Evolutionary conservation across 1,140 invertebrate genomes (phyloP).

Genomic region (Ylistrum balloti): DNA sequence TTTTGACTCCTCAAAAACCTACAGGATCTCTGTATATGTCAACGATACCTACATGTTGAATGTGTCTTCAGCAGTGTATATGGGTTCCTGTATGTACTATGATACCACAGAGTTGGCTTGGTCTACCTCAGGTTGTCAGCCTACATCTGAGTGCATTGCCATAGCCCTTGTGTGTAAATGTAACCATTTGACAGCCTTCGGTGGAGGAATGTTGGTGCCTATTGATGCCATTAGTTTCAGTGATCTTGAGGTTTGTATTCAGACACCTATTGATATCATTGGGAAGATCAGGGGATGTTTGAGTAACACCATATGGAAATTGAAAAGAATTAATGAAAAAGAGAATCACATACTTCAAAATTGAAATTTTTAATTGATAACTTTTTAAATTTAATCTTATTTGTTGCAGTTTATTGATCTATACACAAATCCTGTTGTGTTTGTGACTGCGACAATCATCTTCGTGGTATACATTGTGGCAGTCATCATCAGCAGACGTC

Average conservation of each 20-base stretch:
- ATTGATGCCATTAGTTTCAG: constrained; percentile 72
- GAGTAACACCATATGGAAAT: background rate
- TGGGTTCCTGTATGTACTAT: constrained; percentile 73
- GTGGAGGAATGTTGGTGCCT: constrained; percentile 74
- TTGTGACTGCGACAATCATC: constrained; percentile 82
- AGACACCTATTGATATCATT: background rate
- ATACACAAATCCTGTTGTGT: constrained; percentile 74
- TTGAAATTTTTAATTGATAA: too few relatives aligned
- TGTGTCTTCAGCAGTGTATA: constrained; percentile 67
- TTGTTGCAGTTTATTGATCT: constrained; percentile 73
- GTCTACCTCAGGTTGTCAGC: constrained; percentile 70
- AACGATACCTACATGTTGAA: constrained; percentile 61
- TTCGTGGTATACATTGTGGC: constrained; percentile 81
- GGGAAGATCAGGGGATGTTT: background rate
- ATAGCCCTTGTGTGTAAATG: constrained; percentile 70
- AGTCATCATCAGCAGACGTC: constrained; percentile 81
- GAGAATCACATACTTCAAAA: too few relatives aligned
- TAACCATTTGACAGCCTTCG: constrained; percentile 79
- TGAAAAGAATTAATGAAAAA: too few relatives aligned
- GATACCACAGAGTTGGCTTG: constrained; percentile 62
- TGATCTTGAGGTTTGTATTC: constrained; percentile 71
- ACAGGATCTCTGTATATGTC: constrained; percentile 65
- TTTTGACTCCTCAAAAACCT: constrained; percentile 56
- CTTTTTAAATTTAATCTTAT: too few relatives aligned
- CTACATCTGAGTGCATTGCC: constrained; percentile 66